Base-by-base conservation (phyloP, 2,797 vertebrate genomes). In the Furcifer pardalis region DNA sequence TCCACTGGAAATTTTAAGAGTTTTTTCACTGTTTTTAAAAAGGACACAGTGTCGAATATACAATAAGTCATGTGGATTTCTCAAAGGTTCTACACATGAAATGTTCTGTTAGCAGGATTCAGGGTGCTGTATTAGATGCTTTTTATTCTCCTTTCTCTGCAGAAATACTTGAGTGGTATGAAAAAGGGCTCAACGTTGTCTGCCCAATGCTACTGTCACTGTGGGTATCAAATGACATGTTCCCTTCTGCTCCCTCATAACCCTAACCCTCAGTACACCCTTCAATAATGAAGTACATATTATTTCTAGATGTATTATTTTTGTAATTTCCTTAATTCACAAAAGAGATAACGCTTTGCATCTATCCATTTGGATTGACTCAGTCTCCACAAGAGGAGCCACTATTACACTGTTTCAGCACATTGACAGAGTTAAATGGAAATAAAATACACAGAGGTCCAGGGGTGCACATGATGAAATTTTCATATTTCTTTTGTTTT, bases 41-140 rank as follows among this genome's bases (percentile, higher is more conserved):
- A 90, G 86, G 65, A 84, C 74, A 37, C 77, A 87, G 40, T 71
- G 56, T 25, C 79, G 77, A 72, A 93, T 93, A 90, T 92, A 89
- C 90, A 84, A 87, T 86, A 86, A 82, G 37, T 76, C 86, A 60
- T 88, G 81, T 0, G 2, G 86, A 89, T 87, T 40, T 76, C 12
- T 1, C 17, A 13, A 82, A 74, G 19, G 78, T 75, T 83, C 60
- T 56, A 13, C 27, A 73, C 19, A 46, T 73, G 12, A 27, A 27
- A 30, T 73, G 42, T 63, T 32, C 13, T 63, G 7, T 23, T 40
- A 63, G 4, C 6, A 37, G 52, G 6, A 75, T 25, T 4, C 49
- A 75, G 32, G 52, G 25, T 2, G 17, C 13, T 56, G 13, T 56
- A 4, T 56, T 9, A 27, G 59, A 40, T 27, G 27, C 15, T 7